A percentile compares a stretch with the other conserved stretches of the same genome.
These are phyloP conservation scores for Larimichthys polyactis DNA, from an alignment of 2,113 vertebrate species.

Conservation along the genomic window DNA sequence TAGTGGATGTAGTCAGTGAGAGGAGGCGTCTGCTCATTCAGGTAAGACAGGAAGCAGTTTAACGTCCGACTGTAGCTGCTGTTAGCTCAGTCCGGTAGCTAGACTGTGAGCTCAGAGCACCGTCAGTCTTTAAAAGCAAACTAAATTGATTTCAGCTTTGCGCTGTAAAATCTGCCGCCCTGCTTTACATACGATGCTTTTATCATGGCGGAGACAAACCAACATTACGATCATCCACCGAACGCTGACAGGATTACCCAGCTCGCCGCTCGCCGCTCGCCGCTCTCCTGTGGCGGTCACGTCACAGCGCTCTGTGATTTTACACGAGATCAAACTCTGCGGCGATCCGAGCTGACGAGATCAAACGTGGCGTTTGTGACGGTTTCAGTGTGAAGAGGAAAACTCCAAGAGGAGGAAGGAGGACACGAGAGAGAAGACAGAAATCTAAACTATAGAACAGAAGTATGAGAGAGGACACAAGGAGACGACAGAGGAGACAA, in stretches of 20 bases:
- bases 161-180: slow-evolving; percentile 11
- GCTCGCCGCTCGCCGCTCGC: slow-evolving; percentile 12
- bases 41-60: too few relatives aligned
- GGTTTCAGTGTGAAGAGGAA: slow-evolving; percentile 14
- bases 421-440: background rate
- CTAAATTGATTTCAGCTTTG: too few relatives aligned
- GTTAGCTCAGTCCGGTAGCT: too few relatives aligned
- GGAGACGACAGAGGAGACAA: background rate
- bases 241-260: slow-evolving; percentile 55
- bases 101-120: too few relatives aligned
- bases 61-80: too few relatives aligned
- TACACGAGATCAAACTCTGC: slow-evolving; percentile 41
- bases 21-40: too few relatives aligned
- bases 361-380: background rate
- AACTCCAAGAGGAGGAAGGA: background rate
- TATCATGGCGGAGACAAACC: slow-evolving; percentile 23
- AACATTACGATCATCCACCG: slow-evolving; percentile 33
- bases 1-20: too few relatives aligned
- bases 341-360: slow-evolving; percentile 31
- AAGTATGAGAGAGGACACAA: too few relatives aligned
- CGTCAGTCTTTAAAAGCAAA: too few relatives aligned
- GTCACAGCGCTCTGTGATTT: slow-evolving; percentile 29
- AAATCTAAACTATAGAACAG: too few relatives aligned
- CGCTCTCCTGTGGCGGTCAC: slow-evolving; percentile 28
- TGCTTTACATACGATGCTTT: slow-evolving; percentile 17